Conservation (phyloP, 2,113 vertebrate genomes). For the Elephas maximus region DNA sequence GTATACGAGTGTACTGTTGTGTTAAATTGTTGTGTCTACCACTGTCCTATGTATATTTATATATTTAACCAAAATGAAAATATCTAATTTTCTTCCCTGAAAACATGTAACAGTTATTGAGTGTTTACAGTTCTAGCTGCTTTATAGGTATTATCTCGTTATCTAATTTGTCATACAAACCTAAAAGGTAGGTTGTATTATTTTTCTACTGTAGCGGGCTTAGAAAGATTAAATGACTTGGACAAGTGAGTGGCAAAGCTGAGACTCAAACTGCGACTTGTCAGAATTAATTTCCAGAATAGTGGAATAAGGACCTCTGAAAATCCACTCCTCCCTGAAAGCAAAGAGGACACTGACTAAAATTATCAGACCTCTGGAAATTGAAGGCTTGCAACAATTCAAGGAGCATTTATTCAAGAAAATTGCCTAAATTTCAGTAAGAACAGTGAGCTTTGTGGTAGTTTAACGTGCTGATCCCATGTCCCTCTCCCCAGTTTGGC, state of each 20-base stretch:
- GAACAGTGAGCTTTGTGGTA: not conserved
- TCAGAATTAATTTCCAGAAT: not conserved
- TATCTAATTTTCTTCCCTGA: not conserved
- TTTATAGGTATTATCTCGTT: slow-evolving; percentile 11
- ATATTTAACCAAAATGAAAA: slow-evolving; percentile 46
- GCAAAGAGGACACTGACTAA: not conserved
- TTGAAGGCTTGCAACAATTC: not conserved
- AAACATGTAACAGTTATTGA: not conserved
- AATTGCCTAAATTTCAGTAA: not conserved
- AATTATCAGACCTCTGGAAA: slow-evolving; percentile 23
- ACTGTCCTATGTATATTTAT: not conserved
- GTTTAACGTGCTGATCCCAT: not conserved
- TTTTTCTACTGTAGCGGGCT: slow-evolving; percentile 25
- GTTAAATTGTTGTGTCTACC: not conserved
- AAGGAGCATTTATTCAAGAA: not conserved
- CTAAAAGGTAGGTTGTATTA: not conserved
- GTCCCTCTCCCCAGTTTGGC: not conserved
- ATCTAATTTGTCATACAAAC: slow-evolving; percentile 23
- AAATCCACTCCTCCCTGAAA: not conserved
- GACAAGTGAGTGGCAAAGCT: not conserved
- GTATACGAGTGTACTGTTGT: not conserved
- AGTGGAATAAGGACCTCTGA: not conserved
- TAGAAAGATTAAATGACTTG: slow-evolving; percentile 19
- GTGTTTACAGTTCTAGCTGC: not conserved
- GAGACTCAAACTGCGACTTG: not conserved